Evolutionary conservation across 2,888 invertebrate genomes (phyloP), one percentile per base, ranked within the genome.

Genomic region (Spilosoma lubricipeda): DNA sequence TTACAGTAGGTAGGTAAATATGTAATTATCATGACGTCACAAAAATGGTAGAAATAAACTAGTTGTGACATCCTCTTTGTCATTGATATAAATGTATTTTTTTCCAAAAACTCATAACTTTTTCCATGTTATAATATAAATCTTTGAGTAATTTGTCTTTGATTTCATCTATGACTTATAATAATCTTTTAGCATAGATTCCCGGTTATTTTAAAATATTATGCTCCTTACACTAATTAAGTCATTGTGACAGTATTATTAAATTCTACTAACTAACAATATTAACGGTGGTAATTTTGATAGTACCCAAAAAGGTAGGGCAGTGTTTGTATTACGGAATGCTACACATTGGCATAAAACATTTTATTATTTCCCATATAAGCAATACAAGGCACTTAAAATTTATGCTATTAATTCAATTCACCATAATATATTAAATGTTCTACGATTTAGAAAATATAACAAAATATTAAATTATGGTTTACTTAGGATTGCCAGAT

Each of bases 381-480:
- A 79, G 78, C 79, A 75, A 77, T 82, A 80, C 85, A 86, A 86
- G 87, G 87, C 87, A 87, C 87, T 87, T 79, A 78, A 84, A 82
- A 82, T 82, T 80, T 81, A 80, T 76, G 66, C 79, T 84, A 80
- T 75, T 70, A 67, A 63, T 74, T 48, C 45, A 70, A 71, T 74
- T 65, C 42, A 71, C 71, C 66, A 70, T 76, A 65, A 39, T 39
- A 39, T 45, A 45, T 69, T 64, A 67, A 67, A 75, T 77, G 75
- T 66, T 78, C 74, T 74, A 81, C 70, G 30, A 18, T 33, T 64
- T n/a, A 39, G 27, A 68, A 39, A 59, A 67, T 18, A 27, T 63
- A 45, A 68, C 33, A 48, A 36, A 64, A 73, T 64, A 73, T 63
- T 45, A 72, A 30, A 36, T 67, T 30, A 67, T 67, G 13, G 30